Conservation (phyloP, 1,140 invertebrate species). For the Heliothis virescens region DNA sequence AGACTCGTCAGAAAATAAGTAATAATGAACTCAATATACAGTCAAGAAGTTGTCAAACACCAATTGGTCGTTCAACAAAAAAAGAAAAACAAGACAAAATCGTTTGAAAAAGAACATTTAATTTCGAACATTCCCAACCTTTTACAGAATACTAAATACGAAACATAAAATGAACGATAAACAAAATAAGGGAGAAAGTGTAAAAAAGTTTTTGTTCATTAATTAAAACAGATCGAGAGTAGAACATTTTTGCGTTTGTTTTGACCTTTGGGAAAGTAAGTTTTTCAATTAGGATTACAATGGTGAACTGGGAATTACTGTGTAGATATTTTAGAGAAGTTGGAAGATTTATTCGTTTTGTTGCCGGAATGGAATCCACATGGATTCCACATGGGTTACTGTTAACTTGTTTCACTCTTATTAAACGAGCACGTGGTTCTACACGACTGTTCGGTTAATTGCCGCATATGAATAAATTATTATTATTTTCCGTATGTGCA, state of each 20-base stretch:
- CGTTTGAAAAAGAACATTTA: background rate
- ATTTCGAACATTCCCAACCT: background rate
- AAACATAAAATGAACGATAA: background rate
- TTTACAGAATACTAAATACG: background rate
- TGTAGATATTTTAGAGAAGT: background rate
- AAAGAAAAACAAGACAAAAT: background rate
- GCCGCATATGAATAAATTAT: too few relatives aligned
- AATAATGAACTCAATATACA: too few relatives aligned
- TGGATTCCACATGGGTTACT: too few relatives aligned
- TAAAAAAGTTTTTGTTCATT: constrained; percentile 7
- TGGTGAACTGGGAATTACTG: constrained; percentile 1
- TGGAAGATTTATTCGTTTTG: background rate
- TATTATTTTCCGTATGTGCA: too few relatives aligned
- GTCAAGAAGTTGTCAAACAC: too few relatives aligned
- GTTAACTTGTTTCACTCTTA: too few relatives aligned
- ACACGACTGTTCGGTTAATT: too few relatives aligned
- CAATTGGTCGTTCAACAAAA: too few relatives aligned
- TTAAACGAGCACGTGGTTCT: too few relatives aligned
- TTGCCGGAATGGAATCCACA: background rate
- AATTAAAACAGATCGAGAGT: constrained; percentile 18
- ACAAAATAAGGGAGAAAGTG: constrained; percentile 10
- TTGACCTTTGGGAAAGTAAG: constrained; percentile 23
- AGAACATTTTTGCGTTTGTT: constrained; percentile 21
- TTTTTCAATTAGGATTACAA: constrained; percentile 26
- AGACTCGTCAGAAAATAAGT: too few relatives aligned